phyloP scores from a whole-genome alignment of 2,113 vertebrate genomes.

The Grus americana region DNA sequence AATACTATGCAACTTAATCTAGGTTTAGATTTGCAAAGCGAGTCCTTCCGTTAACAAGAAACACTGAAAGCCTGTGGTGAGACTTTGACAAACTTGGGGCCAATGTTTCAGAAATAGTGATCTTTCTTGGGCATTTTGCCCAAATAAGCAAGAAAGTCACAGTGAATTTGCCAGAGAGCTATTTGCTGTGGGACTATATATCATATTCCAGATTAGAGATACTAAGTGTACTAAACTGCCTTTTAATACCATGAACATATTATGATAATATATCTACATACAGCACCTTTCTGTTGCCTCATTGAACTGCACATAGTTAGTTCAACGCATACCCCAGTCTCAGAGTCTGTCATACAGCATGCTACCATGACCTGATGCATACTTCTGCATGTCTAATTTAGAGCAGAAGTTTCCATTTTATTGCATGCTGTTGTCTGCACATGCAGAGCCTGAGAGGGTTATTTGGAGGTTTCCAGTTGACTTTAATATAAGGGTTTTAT shows the following conservation, averaged over 20 bases:
- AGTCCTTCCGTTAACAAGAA: background rate
- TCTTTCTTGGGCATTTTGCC: background rate
- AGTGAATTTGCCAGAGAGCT: background rate
- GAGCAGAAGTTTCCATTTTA: background rate
- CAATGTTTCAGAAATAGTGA: background rate
- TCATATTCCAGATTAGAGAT: background rate
- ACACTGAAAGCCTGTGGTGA: background rate
- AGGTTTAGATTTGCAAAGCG: background rate
- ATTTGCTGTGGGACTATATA: background rate
- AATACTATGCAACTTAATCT: background rate
- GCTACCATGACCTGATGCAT: background rate
- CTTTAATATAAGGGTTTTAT: background rate
- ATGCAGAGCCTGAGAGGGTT: background rate
- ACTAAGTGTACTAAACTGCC: background rate
- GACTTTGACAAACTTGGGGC: background rate
- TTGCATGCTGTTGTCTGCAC: background rate
- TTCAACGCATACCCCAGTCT: background rate
- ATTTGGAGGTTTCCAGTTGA: background rate
- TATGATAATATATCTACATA: background rate
- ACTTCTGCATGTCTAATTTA: background rate
- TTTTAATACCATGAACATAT: background rate
- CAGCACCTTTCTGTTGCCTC: background rate
- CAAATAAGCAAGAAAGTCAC: background rate
- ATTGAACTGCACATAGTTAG: background rate
- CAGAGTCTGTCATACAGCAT: background rate